These are phyloP conservation scores for Lycaena phlaeas DNA, from an alignment of 2,888 invertebrate genomes.

Conservation along the genomic window DNA sequence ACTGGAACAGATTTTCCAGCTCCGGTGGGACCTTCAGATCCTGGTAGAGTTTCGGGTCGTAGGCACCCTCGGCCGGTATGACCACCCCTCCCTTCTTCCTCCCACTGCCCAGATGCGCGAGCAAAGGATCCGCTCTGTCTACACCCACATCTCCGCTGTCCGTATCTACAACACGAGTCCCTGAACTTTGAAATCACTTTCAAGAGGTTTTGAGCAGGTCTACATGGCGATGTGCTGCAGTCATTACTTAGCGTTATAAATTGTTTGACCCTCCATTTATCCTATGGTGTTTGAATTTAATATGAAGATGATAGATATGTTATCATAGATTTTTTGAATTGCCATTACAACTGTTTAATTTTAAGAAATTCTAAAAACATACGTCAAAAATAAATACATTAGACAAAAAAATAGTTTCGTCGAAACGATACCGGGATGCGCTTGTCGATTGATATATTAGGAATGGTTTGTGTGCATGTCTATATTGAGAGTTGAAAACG, in stretches of 20 bases:
- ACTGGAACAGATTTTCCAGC: constrained; percentile 93
- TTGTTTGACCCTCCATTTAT: neutral
- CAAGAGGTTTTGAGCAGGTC: too few species aligned
- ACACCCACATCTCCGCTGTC: constrained; percentile 44
- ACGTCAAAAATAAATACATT: too few species aligned
- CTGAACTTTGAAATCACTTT: too few species aligned
- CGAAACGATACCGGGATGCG: too few species aligned
- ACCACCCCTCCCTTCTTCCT: constrained; percentile 47
- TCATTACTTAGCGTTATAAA: too few species aligned
- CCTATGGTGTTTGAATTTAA: neutral
- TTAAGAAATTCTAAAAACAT: too few species aligned
- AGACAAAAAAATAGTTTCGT: too few species aligned
- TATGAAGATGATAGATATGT: too few species aligned
- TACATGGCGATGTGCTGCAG: too few species aligned
- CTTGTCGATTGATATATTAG: neutral
- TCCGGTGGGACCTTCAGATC: constrained; percentile 86
- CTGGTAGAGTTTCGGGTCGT: constrained; percentile 89
- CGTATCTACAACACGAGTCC: constrained; percentile 46
- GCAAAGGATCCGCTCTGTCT: constrained; percentile 29
- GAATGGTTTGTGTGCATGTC: neutral
- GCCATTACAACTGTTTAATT: too few species aligned
- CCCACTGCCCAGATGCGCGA: constrained; percentile 33
- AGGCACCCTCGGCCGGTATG: constrained; percentile 72
- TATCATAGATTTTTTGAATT: too few species aligned
- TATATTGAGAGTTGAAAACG: constrained; percentile 4